Conservation (phyloP, 2,797 vertebrate genomes). For the Lophius americanus region DNA sequence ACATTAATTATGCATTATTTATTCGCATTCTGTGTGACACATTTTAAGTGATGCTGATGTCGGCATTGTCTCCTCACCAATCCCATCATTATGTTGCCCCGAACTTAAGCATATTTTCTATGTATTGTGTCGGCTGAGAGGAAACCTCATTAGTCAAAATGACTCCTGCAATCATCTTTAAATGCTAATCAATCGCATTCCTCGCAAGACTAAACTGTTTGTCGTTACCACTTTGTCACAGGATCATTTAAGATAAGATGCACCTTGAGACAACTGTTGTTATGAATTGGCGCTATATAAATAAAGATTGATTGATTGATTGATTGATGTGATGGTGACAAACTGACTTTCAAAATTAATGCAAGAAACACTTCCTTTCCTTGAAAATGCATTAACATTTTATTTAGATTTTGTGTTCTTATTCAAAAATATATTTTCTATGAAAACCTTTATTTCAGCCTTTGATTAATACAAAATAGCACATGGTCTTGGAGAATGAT, state of each 20-base stretch:
- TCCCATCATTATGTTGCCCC: constrained; percentile 74
- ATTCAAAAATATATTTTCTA: constrained; percentile 16
- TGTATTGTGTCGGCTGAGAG: constrained; percentile 66
- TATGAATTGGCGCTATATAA: too few relatives aligned
- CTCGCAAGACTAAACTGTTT: constrained; percentile 74
- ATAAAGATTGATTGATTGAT: too few relatives aligned
- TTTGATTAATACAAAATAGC: constrained; percentile 44
- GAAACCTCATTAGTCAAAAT: constrained; percentile 76
- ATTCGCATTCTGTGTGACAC: constrained; percentile 67
- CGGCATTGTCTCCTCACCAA: constrained; percentile 73
- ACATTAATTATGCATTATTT: constrained; percentile 71
- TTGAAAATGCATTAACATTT: constrained; percentile 37
- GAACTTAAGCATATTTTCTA: constrained; percentile 75
- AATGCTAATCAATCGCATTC: constrained; percentile 80
- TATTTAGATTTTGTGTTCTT: constrained; percentile 38
- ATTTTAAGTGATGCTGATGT: constrained; percentile 71
- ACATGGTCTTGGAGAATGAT: constrained; percentile 33
- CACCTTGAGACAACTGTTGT: neutral
- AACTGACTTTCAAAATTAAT: constrained; percentile 73
- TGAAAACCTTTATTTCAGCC: constrained; percentile 46
- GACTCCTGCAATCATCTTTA: constrained; percentile 77
- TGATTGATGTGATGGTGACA: constrained; percentile 66
- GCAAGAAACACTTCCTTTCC: constrained; percentile 33
- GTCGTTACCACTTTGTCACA: constrained; percentile 78
- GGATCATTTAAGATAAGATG: constrained; percentile 74